Base-by-base conservation (phyloP, 64 coral and sea anemone species). In the Actinia equina region DNA sequence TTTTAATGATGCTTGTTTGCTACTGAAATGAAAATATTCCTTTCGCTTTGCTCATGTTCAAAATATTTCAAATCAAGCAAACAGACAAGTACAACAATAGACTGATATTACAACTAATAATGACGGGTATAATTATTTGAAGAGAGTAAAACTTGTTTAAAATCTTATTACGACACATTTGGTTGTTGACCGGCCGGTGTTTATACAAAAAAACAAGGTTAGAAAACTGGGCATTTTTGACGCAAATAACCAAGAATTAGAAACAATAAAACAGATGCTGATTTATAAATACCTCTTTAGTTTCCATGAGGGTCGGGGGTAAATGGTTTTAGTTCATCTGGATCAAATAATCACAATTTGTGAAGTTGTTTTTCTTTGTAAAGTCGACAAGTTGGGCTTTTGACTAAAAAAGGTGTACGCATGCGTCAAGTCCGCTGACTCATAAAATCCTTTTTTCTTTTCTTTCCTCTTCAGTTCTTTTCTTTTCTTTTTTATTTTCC, bases 361-460 rank as follows among this genome's bases (percentile, higher is more conserved):
- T 65, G 19, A 65, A 65, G 6, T 65, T 65, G 62, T 65, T 65
- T 65, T 65, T 65, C 62, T 65, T 65, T 23, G 19, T 65, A 4
- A 65, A 20, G n/a, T 65, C 62, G 62, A 23, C 62, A 65, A 65
- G 62, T 65, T 65, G 62, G 62, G 62, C 62, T 65, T 65, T 65
- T 20, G n/a, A n/a, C 22, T 64, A 5, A 63, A 17, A 17, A 0
- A 65, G n/a, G 19, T 23, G 19, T 14, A 23, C 62, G 62, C 62
- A 65, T 65, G 62, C 62, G 62, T 22, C 1, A 18, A 20, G 0
- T 23, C 62, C 62, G 62, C 62, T 65, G 62, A 7, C 62, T 23
- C 1, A 12, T 57, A 7, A 14, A 57, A 2, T 6, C 11, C 0
- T 57, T 57, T 57, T 57, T 16, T 57, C 55, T 16, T 57, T 57